Conservation (phyloP, 2,797 vertebrate species). For the Erethizon dorsatum region DNA sequence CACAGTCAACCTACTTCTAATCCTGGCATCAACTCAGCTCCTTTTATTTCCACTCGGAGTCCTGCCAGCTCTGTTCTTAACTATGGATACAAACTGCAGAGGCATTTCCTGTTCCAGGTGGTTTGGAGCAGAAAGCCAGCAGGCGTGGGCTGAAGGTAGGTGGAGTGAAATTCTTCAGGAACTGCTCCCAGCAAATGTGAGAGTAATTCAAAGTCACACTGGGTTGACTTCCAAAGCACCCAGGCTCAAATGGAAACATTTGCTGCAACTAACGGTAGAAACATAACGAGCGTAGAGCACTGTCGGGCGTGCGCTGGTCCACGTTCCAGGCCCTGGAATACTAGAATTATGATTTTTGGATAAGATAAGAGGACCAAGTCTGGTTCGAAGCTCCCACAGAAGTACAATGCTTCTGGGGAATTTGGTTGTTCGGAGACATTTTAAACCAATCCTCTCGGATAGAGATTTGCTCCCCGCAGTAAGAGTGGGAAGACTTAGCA, state of each 20-base stretch:
- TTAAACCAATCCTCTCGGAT: neutral
- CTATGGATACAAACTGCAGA: slow-evolving; percentile 85
- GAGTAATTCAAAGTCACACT: slow-evolving; percentile 79
- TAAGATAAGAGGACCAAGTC: neutral
- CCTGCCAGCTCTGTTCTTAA: slow-evolving; percentile 84
- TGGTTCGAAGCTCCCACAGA: neutral
- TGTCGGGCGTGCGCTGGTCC: slow-evolving; percentile 26
- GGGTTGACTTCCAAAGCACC: slow-evolving; percentile 84
- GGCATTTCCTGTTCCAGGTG: slow-evolving; percentile 90
- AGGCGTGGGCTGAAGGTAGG: slow-evolving; percentile 88
- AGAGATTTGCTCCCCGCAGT: neutral
- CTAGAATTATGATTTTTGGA: neutral
- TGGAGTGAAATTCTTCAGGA: slow-evolving; percentile 88
- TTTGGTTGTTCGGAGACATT: neutral
- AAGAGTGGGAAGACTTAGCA: neutral
- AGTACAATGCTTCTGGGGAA: neutral
- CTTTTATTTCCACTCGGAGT: slow-evolving; percentile 85
- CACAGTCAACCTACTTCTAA: slow-evolving; percentile 79
- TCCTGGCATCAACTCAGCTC: slow-evolving; percentile 82
- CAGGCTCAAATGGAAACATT: slow-evolving; percentile 78
- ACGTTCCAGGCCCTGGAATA: neutral
- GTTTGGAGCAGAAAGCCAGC: slow-evolving; percentile 84
- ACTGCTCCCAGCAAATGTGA: slow-evolving; percentile 85
- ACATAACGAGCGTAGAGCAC: slow-evolving; percentile 67
- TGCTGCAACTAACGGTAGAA: slow-evolving; percentile 75